phyloP scores from a whole-genome alignment of 2,113 vertebrate species.

The Larimichthys polyactis region DNA sequence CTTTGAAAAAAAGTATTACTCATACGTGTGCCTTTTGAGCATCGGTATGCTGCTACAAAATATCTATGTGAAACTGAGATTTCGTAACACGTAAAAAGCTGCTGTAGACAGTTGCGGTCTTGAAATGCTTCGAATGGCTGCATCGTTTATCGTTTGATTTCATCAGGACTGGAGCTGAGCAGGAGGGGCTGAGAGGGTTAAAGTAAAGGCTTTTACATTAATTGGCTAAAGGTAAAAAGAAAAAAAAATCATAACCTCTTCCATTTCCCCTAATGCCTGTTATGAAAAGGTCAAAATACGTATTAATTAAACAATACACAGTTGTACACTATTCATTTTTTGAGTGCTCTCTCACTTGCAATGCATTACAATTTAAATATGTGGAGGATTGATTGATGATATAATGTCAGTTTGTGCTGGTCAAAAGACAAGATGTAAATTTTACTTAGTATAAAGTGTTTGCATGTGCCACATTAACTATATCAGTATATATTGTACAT shows the following conservation, averaged over 20 bases:
- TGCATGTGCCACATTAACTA: neutral
- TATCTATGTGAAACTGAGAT: neutral
- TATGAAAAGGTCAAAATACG: neutral
- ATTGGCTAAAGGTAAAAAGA: neutral
- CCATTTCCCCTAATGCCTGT: neutral
- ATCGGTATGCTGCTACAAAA: neutral
- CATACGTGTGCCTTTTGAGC: neutral
- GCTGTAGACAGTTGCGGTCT: neutral
- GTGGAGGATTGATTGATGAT: neutral
- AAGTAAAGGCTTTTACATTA: conserved; percentile 1
- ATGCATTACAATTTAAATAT: neutral
- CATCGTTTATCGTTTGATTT: neutral
- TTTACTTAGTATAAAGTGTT: neutral
- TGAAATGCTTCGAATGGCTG: neutral
- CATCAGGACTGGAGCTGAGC: neutral
- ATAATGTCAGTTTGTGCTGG: neutral
- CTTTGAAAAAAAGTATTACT: neutral
- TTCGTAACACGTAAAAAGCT: neutral
- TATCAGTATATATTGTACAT: no score
- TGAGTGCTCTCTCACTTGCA: neutral
- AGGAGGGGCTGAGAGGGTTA: neutral
- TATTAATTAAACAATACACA: neutral
- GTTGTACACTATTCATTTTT: neutral
- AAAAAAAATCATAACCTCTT: neutral
- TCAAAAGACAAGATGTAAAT: neutral